Evolutionary conservation across 64 coral and sea anemone species (phyloP).

Genomic region (Stichodactyla helianthus): DNA sequence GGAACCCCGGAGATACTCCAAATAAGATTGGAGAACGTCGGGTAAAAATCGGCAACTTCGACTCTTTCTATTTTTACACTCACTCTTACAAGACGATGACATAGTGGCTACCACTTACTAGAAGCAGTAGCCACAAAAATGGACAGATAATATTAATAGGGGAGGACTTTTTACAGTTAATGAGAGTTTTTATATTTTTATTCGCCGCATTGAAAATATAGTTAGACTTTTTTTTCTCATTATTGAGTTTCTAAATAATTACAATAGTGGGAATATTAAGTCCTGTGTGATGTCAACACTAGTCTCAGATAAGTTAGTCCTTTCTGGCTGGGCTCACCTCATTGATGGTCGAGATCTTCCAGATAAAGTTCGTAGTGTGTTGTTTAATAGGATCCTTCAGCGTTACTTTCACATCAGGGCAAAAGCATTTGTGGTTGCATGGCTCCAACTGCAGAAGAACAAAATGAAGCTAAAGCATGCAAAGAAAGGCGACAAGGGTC

Average conservation of each 20-base stretch:
- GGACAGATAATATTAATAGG: neutral
- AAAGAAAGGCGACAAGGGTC: neutral
- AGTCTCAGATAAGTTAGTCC: no score
- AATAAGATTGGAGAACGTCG: no score
- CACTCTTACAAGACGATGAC: no score
- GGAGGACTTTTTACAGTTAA: neutral
- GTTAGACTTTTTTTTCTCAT: neutral
- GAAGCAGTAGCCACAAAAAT: no score
- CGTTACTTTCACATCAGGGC: neutral
- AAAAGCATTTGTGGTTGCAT: neutral
- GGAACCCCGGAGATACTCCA: no score
- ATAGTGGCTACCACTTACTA: no score
- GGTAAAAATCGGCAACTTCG: no score
- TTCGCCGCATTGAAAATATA: neutral
- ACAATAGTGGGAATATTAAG: neutral
- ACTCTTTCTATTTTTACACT: no score
- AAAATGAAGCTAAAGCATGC: neutral
- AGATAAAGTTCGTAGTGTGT: no score
- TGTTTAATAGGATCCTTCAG: neutral
- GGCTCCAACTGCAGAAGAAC: neutral
- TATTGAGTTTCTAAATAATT: neutral
- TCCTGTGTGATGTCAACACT: no score
- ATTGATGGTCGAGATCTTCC: no score
- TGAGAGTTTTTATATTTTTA: neutral
- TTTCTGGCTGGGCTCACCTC: no score